These are phyloP conservation scores for Siniperca obscura DNA, from an alignment of 2,797 vertebrate species.

Conservation along the genomic window DNA sequence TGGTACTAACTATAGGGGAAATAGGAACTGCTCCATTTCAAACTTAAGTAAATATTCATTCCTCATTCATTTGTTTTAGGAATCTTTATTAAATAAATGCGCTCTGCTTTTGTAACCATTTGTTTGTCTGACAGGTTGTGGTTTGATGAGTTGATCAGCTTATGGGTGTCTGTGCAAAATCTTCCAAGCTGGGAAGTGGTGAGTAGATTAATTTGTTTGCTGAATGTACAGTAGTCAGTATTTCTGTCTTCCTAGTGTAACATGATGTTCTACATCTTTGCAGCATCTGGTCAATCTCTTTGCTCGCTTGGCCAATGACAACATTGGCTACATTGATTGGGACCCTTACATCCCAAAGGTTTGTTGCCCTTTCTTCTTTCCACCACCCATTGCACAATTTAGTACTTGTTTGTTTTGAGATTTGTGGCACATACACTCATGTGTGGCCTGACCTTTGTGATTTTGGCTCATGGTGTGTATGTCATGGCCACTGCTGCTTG, in stretches of 20 bases:
- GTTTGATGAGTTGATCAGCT: slow-evolving; percentile 94
- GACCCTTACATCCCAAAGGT: slow-evolving; percentile 98
- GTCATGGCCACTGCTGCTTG: slow-evolving; percentile 45
- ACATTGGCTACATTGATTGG: slow-evolving; percentile 99
- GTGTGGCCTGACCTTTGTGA: slow-evolving; percentile 20
- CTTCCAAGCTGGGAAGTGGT: slow-evolving; percentile 98
- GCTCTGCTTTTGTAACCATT: slow-evolving; percentile 17
- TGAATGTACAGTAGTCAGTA: background rate
- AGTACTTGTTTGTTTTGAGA: slow-evolving; percentile 48
- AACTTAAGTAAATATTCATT: background rate
- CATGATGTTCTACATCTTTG: slow-evolving; percentile 40
- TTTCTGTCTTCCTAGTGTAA: slow-evolving; percentile 24
- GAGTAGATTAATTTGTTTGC: slow-evolving; percentile 69
- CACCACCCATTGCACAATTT: background rate
- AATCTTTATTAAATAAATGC: no score
- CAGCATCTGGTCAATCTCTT: slow-evolving; percentile 97
- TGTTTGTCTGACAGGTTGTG: slow-evolving; percentile 89
- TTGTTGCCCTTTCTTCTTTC: slow-evolving; percentile 45
- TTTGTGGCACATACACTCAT: slow-evolving; percentile 30
- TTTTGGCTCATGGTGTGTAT: slow-evolving; percentile 47
- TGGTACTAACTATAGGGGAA: background rate
- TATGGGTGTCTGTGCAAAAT: slow-evolving; percentile 98
- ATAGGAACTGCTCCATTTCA: background rate
- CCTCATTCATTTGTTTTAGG: background rate
- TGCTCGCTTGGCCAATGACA: slow-evolving; percentile 95